Evolutionary conservation across 2,113 vertebrate species (phyloP).

Genomic region (Onychostruthus taczanowskii): DNA sequence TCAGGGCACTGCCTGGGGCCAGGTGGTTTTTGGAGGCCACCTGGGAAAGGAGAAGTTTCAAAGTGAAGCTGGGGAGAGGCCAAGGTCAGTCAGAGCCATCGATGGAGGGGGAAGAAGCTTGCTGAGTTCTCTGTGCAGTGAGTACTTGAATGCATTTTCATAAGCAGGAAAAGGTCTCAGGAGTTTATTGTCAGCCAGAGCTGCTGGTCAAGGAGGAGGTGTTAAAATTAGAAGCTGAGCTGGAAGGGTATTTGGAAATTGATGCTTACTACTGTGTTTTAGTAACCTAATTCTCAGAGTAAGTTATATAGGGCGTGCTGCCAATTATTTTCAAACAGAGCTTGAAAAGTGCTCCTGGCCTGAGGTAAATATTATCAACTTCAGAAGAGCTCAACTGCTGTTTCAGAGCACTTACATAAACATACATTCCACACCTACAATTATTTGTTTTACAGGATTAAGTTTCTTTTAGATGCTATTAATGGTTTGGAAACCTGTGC

Average conservation of each 20-base stretch:
- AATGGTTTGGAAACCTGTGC: neutral
- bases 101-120: neutral
- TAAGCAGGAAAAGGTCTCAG: neutral
- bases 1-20: accelerated
- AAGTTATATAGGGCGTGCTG: neutral
- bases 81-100: neutral
- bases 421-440: neutral
- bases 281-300: neutral
- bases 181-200: neutral
- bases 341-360: neutral
- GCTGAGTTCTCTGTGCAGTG: neutral
- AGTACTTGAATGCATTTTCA: neutral
- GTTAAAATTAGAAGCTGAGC: neutral
- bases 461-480: neutral
- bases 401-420: neutral
- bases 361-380: neutral
- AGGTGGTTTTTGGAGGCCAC: neutral
- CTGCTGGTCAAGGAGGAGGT: neutral
- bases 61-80: neutral
- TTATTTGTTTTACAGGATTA: neutral
- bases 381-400: neutral
- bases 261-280: neutral
- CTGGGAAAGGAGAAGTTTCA: neutral
- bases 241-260: neutral
- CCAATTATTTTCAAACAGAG: neutral